Evolutionary conservation across 2,113 vertebrate species (phyloP).

Genomic region (Megaceryle torquata): DNA sequence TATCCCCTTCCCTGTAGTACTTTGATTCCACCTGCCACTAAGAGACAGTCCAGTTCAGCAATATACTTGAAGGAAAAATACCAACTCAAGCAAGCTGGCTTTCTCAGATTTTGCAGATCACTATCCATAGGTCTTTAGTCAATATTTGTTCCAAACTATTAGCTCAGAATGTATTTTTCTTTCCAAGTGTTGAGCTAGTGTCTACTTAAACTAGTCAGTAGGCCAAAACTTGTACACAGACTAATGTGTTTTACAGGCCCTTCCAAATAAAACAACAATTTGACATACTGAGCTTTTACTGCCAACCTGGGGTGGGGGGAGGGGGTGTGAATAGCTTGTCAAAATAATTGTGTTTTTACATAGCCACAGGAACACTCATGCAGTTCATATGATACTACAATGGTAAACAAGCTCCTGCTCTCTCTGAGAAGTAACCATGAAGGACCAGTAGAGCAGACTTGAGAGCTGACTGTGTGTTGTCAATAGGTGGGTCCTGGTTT

Average conservation of each 20-base stretch:
- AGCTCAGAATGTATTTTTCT: conserved; percentile 30
- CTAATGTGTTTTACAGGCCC: neutral
- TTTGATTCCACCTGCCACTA: neutral
- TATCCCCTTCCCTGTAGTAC: neutral
- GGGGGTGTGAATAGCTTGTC: neutral
- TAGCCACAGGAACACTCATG: neutral
- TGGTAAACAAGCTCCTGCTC: neutral
- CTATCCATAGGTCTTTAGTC: neutral
- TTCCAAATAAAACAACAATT: conserved; percentile 22
- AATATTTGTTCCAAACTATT: neutral
- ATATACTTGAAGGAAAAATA: neutral
- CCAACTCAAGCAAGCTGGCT: neutral
- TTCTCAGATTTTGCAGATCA: neutral
- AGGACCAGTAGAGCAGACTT: neutral
- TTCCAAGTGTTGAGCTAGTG: neutral
- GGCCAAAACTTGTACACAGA: neutral
- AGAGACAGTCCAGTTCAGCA: neutral
- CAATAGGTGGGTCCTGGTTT: neutral
- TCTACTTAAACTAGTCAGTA: conserved; percentile 2
- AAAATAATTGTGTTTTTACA: conserved; percentile 28
- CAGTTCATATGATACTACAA: neutral
- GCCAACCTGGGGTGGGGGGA: neutral
- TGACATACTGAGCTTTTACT: neutral
- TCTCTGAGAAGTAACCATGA: neutral
- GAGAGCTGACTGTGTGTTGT: neutral